A percentile compares a stretch with the other conserved stretches of the same genome.
Evolutionary conservation across 2,888 invertebrate species (phyloP).

Genomic region (Syritta pipiens): DNA sequence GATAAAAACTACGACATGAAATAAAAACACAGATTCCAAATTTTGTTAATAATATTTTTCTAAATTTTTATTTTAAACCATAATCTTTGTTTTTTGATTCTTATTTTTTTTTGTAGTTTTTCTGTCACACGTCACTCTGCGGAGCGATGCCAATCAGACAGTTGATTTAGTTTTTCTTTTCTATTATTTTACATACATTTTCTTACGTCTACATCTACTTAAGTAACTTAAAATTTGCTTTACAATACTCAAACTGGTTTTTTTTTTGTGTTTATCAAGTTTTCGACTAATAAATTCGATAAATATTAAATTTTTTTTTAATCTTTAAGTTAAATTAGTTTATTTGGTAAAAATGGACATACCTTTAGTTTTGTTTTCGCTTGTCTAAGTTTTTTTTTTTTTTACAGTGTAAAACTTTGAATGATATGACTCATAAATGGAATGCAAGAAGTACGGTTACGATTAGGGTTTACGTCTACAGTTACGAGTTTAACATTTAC

Average conservation of each 20-base stretch:
- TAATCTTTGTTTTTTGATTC: constrained; percentile 20
- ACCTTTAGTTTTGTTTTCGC: constrained; percentile 19
- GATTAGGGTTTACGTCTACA: too few relatives aligned
- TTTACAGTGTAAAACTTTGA: constrained; percentile 59
- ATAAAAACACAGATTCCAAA: not conserved
- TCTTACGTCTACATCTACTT: constrained; percentile 49
- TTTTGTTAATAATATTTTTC: constrained; percentile 56
- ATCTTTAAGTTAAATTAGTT: constrained; percentile 25
- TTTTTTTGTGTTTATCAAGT: constrained; percentile 31
- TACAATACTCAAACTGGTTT: constrained; percentile 57
- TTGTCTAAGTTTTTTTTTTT: constrained; percentile 3
- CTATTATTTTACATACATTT: not conserved
- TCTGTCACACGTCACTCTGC: constrained; percentile 25
- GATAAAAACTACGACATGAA: not conserved
- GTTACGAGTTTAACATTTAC: constrained; percentile 59
- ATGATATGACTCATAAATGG: constrained; percentile 61
- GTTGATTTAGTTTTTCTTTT: not conserved
- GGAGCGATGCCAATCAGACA: constrained; percentile 33
- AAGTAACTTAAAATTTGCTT: constrained; percentile 35
- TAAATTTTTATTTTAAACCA: constrained; percentile 63
- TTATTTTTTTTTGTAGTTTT: constrained; percentile 14
- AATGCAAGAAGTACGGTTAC: constrained; percentile 65
- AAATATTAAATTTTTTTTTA: constrained; percentile 40
- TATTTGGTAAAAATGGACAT: constrained; percentile 69
- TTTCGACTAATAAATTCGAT: constrained; percentile 67